Conservation (phyloP, 2,888 invertebrate species). For the Steinernema hermaphroditum region DNA sequence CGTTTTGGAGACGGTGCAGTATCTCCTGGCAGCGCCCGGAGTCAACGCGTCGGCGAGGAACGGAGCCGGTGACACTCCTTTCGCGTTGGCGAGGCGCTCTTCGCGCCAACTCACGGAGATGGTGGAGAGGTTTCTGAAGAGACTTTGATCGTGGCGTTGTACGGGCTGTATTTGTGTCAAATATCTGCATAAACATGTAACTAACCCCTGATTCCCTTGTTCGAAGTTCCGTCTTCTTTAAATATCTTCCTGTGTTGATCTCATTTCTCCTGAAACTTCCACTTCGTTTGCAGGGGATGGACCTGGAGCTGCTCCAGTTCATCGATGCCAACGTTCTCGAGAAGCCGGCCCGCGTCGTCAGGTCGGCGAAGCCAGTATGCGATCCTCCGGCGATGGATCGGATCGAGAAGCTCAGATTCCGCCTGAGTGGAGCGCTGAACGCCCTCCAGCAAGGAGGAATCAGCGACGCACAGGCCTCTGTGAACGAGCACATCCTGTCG, state of each 20-base stretch:
- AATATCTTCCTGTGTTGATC: no score
- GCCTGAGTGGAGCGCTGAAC: not conserved
- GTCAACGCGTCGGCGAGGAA: conserved; percentile 53
- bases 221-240: no score
- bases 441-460: not conserved
- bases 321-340: not conserved
- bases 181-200: no score
- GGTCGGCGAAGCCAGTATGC: not conserved
- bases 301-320: conserved; percentile 26
- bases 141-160: not conserved
- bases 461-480: not conserved
- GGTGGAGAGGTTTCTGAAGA: conserved; percentile 27
- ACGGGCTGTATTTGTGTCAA: not conserved
- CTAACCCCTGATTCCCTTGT: no score
- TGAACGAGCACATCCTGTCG: conserved; percentile 13
- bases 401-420: conserved; percentile 19
- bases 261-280: no score
- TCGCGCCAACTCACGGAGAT: conserved; percentile 40
- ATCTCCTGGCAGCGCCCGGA: conserved; percentile 62
- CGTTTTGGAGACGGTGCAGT: conserved; percentile 53
- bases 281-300: not conserved
- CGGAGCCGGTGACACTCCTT: conserved; percentile 62
- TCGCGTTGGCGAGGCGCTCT: conserved; percentile 56
- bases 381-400: not conserved
- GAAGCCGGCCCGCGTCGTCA: not conserved